phyloP scores from a whole-genome alignment of 2,888 invertebrate genomes.

The Stratiomys singularior region DNA sequence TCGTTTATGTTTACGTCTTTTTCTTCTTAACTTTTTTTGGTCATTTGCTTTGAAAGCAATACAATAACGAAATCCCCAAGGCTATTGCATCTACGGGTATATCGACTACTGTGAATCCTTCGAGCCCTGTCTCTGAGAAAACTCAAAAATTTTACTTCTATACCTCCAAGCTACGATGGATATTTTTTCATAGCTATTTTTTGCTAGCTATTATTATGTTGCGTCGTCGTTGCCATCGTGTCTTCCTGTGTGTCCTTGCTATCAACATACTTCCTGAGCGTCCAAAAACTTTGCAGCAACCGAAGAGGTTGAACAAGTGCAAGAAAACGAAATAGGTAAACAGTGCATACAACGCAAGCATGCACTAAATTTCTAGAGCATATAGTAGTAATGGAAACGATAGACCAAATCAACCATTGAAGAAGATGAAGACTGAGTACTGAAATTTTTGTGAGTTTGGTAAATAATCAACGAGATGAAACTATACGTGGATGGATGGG shows the following conservation, averaged over 20 bases:
- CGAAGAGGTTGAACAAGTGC: constrained; percentile 22
- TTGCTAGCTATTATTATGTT: constrained; percentile 11
- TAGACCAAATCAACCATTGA: constrained; percentile 38
- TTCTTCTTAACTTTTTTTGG: constrained; percentile 30
- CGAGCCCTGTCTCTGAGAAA: constrained; percentile 26
- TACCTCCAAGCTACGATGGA: constrained; percentile 6
- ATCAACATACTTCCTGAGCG: constrained; percentile 19
- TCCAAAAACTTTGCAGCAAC: neutral
- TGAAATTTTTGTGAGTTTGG: constrained; percentile 28
- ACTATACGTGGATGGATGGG: neutral
- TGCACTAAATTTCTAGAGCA: constrained; percentile 9
- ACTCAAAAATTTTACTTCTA: constrained; percentile 35
- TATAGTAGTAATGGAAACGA: constrained; percentile 7
- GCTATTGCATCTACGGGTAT: constrained; percentile 9
- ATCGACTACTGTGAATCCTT: constrained; percentile 29
- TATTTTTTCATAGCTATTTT: constrained; percentile 15
- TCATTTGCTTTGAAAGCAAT: constrained; percentile 42
- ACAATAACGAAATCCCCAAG: constrained; percentile 43
- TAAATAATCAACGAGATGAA: constrained; percentile 43
- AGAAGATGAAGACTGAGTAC: constrained; percentile 33
- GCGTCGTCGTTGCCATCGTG: constrained; percentile 16
- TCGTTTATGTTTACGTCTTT: constrained; percentile 38
- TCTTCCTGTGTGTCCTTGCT: constrained; percentile 31
- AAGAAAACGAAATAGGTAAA: constrained; percentile 39
- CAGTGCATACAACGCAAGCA: constrained; percentile 17